These are phyloP conservation scores for Anarrhichthys ocellatus DNA, from an alignment of 2,113 vertebrate genomes.

Conservation along the genomic window DNA sequence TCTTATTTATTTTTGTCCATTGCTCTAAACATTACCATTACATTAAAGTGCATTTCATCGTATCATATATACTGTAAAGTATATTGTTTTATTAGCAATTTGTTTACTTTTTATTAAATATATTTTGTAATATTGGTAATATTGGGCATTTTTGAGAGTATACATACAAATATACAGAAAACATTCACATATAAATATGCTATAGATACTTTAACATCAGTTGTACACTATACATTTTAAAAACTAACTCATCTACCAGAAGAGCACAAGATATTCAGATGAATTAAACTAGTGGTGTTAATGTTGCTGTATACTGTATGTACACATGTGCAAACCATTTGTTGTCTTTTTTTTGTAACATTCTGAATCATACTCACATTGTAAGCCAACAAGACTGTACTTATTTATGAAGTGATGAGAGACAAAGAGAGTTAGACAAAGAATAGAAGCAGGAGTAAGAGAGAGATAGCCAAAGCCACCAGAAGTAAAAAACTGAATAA, in stretches of 20 bases:
- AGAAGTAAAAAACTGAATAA: constrained; percentile 46
- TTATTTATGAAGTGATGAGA: background rate
- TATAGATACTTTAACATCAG: background rate
- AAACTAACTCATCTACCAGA: no score
- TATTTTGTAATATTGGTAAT: background rate
- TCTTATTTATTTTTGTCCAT: background rate
- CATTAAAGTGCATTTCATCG: background rate
- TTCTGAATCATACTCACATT: background rate
- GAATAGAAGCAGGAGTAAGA: background rate
- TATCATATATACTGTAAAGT: background rate
- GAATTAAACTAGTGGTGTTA: background rate
- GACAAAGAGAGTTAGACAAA: background rate
- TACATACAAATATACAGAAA: background rate
- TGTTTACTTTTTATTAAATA: background rate
- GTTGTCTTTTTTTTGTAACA: background rate
- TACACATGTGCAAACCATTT: background rate
- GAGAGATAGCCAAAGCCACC: constrained; percentile 15
- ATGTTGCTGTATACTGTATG: background rate
- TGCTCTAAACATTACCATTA: background rate
- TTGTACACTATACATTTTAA: background rate
- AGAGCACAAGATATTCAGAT: background rate
- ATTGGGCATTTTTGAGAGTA: background rate
- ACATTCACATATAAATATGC: background rate
- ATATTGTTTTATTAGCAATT: background rate
- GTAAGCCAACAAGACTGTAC: background rate